Evolutionary conservation across 1,140 invertebrate genomes (phyloP).

Genomic region (Drosophila saltans): DNA sequence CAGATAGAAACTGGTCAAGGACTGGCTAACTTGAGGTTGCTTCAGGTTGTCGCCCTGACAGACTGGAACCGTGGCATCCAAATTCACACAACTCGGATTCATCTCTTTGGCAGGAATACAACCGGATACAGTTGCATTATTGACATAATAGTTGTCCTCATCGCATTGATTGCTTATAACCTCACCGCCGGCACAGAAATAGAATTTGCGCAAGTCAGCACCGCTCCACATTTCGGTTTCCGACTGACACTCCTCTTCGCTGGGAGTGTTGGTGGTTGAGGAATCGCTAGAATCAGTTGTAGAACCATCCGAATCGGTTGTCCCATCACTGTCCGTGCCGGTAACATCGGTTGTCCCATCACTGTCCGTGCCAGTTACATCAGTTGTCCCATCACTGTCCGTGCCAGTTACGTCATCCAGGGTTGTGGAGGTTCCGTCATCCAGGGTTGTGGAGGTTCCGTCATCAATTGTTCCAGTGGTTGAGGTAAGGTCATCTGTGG

Average conservation of each 20-base stretch:
- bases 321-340: too few relatives aligned
- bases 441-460: not conserved
- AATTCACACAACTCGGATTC: conserved; percentile 55
- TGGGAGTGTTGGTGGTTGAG: not conserved
- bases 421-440: not conserved
- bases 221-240: conserved; percentile 52
- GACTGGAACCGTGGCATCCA: not conserved
- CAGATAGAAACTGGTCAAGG: conserved; percentile 57
- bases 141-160: conserved; percentile 51
- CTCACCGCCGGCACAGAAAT: conserved; percentile 48
- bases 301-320: too few relatives aligned
- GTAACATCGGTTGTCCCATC: too few relatives aligned
- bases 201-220: conserved; percentile 46
- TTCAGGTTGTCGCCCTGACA: conserved; percentile 46
- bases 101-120: conserved; percentile 53
- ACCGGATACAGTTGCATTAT: conserved; percentile 56
- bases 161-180: conserved; percentile 37
- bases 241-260: conserved; percentile 35
- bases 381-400: too few relatives aligned
- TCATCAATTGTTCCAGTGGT: not conserved
- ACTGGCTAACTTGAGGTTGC: conserved; percentile 49
- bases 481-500: not conserved
- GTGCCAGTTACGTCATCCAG: too few relatives aligned
- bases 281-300: not conserved
- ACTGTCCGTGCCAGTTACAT: too few relatives aligned